phyloP scores from a whole-genome alignment of 2,888 invertebrate genomes.

The Baronia brevicornis region DNA sequence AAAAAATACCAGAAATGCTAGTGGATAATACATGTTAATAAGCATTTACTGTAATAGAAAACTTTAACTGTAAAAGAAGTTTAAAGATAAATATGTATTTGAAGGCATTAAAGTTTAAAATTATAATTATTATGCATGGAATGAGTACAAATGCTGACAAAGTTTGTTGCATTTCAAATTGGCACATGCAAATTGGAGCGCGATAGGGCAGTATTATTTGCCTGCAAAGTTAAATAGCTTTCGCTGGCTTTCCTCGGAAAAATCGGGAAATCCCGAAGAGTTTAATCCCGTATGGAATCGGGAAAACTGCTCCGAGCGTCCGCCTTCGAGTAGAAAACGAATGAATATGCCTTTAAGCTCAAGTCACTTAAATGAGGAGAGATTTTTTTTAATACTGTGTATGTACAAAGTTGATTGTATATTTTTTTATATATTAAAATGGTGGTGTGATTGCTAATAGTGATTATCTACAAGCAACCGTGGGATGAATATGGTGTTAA shows the following conservation, averaged over 20 bases:
- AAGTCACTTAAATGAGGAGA: too few relatives aligned
- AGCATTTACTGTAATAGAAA: too few relatives aligned
- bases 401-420: too few relatives aligned
- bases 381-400: too few relatives aligned
- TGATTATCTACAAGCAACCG: too few relatives aligned
- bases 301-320: slow-evolving; percentile 18
- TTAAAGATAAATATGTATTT: too few relatives aligned
- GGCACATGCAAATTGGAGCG: slow-evolving; percentile 43
- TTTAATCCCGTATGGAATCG: slow-evolving; percentile 40
- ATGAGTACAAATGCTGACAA: slow-evolving; percentile 36
- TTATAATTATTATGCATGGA: slow-evolving; percentile 21
- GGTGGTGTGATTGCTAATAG: too few relatives aligned
- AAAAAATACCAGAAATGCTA: too few relatives aligned
- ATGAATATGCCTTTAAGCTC: slow-evolving; percentile 20
- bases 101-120: slow-evolving; percentile 6
- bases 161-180: slow-evolving; percentile 47
- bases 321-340: slow-evolving; percentile 14
- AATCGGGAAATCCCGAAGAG: slow-evolving; percentile 42
- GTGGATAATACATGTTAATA: too few relatives aligned
- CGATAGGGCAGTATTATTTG: slow-evolving; percentile 47
- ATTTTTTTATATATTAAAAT: too few relatives aligned
- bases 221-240: slow-evolving; percentile 59
- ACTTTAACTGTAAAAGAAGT: too few relatives aligned
- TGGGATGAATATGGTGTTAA: too few relatives aligned
- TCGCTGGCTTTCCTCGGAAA: slow-evolving; percentile 38